Evolutionary conservation across 1,140 invertebrate genomes (phyloP), one percentile per base, ranked within the genome.

Genomic region (Lepeophtheirus salmonis): DNA sequence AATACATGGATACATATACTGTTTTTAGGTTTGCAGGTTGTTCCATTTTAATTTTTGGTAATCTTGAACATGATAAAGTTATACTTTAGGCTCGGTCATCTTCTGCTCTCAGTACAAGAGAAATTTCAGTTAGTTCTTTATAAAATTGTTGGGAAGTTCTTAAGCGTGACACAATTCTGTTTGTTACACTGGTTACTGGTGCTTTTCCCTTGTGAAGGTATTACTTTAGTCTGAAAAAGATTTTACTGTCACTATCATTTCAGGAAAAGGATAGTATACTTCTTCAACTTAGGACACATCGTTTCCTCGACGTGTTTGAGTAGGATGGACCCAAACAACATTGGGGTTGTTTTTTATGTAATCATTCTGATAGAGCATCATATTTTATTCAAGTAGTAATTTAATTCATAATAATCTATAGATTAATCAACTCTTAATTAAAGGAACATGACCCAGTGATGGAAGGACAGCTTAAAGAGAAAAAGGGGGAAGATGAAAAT

Each of bases 1-100:
- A 78, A 85, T 64, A 81, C 84, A 55, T 95, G 89, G 89, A 87
- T 94, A 63, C 89, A 94, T 75, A 76, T 95, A 16, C 94, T 94
- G 86, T 92, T 94, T 72, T 77, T 95, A 41, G 84, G 87, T 62
- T 77, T 92, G 65, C 83, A 87, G 76, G 80, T 62, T 55, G n/a
- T 21, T 21, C 16, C 4, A 57, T 62, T 61, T 56, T 63, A 41
- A 48, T 61, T 60, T 48, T 25, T 30, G 17, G 49, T 65, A 22
- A 48, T 17, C 21, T 64, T 0, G 18, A 4, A 50, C 48, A 21
- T 23, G 60, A 13, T 26, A 25, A 61, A 51, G 22, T 64, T 20
- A 21, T 13, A 49, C 66, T 66, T 41, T 73, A 85, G 78, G 85
- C 87, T 2, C 76, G 83, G 65, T 81, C 85, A 63, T 74, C 78